Percentiles rank a stretch among this genome's conserved stretches.
Evolutionary conservation across 2,888 invertebrate species (phyloP).

Genomic region (Synanthedon andrenaeformis): DNA sequence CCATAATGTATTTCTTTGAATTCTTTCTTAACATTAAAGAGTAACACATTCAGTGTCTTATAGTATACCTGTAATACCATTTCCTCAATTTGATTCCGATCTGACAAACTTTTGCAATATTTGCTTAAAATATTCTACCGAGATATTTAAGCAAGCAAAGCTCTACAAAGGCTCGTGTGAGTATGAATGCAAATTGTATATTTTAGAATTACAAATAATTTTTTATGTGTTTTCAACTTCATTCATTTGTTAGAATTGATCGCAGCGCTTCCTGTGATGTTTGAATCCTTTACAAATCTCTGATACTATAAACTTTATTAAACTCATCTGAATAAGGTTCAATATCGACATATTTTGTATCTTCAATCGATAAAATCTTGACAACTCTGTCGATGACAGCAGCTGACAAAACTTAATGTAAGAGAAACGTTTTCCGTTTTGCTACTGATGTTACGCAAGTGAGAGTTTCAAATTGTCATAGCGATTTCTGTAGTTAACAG

Average conservation of each 20-base stretch:
- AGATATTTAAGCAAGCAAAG: too few species aligned
- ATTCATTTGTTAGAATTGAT: conserved; percentile 5
- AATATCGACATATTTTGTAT: neutral
- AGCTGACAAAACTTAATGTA: conserved; percentile 3
- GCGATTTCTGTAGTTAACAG: conserved; percentile 8
- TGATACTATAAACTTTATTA: conserved; percentile 3
- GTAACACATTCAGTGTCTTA: conserved; percentile 13
- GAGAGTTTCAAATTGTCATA: neutral
- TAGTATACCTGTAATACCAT: conserved; percentile 11
- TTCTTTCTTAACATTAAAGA: conserved; percentile 16
- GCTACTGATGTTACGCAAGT: conserved; percentile 18
- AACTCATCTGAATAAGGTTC: neutral
- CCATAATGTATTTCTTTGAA: conserved; percentile 38
- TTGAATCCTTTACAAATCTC: neutral
- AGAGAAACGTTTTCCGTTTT: conserved; percentile 16
- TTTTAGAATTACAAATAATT: conserved; percentile 9
- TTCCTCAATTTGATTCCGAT: conserved; percentile 14
- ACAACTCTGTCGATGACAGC: conserved; percentile 2
- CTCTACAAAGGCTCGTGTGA: neutral
- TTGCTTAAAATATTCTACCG: conserved; percentile 4
- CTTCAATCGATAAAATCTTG: neutral
- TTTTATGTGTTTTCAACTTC: conserved; percentile 4
- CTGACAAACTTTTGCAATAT: conserved; percentile 16
- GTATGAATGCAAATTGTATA: conserved; percentile 4
- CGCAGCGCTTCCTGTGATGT: conserved; percentile 6